Evolutionary conservation across 2,888 invertebrate genomes (phyloP).

Genomic region (Cloeon dipterum): DNA sequence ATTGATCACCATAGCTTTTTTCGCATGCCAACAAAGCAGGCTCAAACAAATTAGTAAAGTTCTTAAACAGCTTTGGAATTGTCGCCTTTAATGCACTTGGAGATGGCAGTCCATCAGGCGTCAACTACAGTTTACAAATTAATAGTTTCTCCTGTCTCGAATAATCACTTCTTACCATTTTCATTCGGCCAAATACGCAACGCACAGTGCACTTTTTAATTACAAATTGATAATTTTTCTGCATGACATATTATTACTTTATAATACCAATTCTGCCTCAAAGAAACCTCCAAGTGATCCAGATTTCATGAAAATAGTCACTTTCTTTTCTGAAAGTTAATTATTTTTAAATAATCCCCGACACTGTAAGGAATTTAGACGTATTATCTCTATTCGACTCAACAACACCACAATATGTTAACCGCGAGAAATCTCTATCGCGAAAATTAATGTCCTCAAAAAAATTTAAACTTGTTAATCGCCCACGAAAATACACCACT

Average conservation of each 20-base stretch:
- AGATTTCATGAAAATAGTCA: not conserved
- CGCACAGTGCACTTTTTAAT: not conserved
- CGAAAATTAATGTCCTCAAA: too few relatives aligned
- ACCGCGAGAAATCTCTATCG: too few relatives aligned
- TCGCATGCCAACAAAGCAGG: not conserved
- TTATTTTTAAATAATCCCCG: too few relatives aligned
- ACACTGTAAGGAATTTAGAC: too few relatives aligned
- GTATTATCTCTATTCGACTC: too few relatives aligned
- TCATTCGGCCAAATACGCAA: not conserved
- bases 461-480: too few relatives aligned
- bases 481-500: too few relatives aligned
- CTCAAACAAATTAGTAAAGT: not conserved
- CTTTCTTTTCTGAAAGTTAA: not conserved
- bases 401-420: too few relatives aligned
- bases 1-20: not conserved
- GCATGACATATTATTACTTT: too few relatives aligned
- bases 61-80: not conserved
- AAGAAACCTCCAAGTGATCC: not conserved
- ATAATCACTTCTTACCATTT: slow-evolving; percentile 1
- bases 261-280: not conserved
- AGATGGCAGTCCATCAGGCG: not conserved
- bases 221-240: not conserved
- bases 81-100: not conserved
- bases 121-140: not conserved
- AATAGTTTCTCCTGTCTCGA: too few relatives aligned